Percentiles rank a stretch among this genome's conserved stretches.
phyloP scores from a whole-genome alignment of 2,113 vertebrate genomes.

The Ailurus styani region DNA sequence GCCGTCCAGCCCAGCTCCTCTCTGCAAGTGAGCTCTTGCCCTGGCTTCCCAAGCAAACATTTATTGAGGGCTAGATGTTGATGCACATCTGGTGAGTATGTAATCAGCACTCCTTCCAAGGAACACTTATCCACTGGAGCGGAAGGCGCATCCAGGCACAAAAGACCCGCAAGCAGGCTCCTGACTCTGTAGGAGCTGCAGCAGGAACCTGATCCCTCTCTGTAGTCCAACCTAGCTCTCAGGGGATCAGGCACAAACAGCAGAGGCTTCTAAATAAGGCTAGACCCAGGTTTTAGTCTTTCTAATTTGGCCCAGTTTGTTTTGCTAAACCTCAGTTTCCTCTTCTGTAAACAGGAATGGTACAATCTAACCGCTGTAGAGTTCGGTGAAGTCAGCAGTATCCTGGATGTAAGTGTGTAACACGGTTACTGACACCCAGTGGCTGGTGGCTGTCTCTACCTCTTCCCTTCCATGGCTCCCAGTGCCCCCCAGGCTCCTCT shows the following conservation, averaged over 20 bases:
- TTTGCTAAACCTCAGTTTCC: conserved; percentile 7
- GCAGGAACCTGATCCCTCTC: neutral
- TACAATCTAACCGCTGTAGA: neutral
- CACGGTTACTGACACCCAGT: neutral
- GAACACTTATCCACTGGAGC: conserved; percentile 24
- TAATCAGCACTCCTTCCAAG: neutral
- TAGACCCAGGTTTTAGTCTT: neutral
- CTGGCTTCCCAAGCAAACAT: neutral
- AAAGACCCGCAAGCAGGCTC: neutral
- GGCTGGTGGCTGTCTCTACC: neutral
- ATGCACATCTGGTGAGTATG: neutral
- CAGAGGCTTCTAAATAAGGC: neutral
- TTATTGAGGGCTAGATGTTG: neutral
- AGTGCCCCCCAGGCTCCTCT: neutral
- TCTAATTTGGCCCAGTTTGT: neutral
- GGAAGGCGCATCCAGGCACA: conserved; percentile 41
- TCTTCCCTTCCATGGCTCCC: neutral
- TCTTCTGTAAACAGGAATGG: neutral
- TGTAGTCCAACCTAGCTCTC: neutral
- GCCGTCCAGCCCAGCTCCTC: neutral
- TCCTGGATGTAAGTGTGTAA: neutral
- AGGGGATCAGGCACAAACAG: neutral
- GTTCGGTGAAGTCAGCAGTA: neutral
- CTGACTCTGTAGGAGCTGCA: too few species aligned
- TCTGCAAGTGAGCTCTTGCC: neutral